Evolutionary conservation across 1,140 invertebrate genomes (phyloP).

Genomic region (silkworm (Bombyx mori)): ASM3026992v2 NC_085119.1:16404001-16404500

Average conservation of each 20-base stretch:
- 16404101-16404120: conserved; percentile 36
- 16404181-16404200: conserved; percentile 39
- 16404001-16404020: too few species aligned
- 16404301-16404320: background rate
- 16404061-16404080: too few species aligned
- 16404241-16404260: conserved; percentile 2
- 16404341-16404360: conserved; percentile 48
- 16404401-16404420: conserved; percentile 14
- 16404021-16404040: too few species aligned
- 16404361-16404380: conserved; percentile 58
- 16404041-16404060: too few species aligned
- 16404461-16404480: too few species aligned
- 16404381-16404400: conserved; percentile 52
- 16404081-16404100: background rate
- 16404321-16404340: conserved; percentile 24
- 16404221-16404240: conserved; percentile 34
- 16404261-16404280: conserved; percentile 21
- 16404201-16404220: conserved; percentile 58
- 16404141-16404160: conserved; percentile 66
- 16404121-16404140: conserved; percentile 48
- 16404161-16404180: conserved; percentile 52
- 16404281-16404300: conserved; percentile 14
- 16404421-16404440: too few species aligned
- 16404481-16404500: too few species aligned
- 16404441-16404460: too few species aligned